Base-by-base conservation (phyloP, 2,113 vertebrate genomes). In the Corvus moneduloides region DNA sequence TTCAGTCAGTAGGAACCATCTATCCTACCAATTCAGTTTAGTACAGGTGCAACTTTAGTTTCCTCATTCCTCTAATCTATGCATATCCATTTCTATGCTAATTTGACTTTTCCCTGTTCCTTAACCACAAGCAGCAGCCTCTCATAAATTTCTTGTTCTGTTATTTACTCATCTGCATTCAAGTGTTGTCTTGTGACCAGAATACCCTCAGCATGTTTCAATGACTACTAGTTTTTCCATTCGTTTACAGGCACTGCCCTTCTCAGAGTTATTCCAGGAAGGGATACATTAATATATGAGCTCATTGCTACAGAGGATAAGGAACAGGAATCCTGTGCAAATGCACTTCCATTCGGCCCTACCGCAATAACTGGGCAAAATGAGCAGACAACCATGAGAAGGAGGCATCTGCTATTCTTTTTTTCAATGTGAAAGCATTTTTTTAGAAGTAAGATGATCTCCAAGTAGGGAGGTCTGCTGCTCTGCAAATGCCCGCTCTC, bases 151-250 rank as follows among this genome's bases (percentile, higher is more conserved):
- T 66, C 43, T 86, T 80, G 27, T 51, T 41, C 68, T 44, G 22
- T 75, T 92, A 58, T 77, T 89, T 92, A 87, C 51, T 84, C n/a
- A 30, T 62, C 41, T 69, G 43, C 55, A 80, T 69, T 84, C 56
- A 66, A 52, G 24, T n/a, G 13, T 10, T 71, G 17, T 13, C 74
- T 63, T 82, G 54, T 23, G 30, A 68, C 58, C 49, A 61, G 69
- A 76, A 76, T 16, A 84, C 4, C 5, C 18, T 7, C 6, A 10
- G 56, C 59, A 27, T 18, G 12, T 84, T 87, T 82, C 64, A 56
- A 9, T 75, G 61, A 82, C 49, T 41, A 15, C 8, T 10, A 37
- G 35, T n/a, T 82, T 83, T 78, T 66, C 37, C 27, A 23, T 56
- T 54, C 0, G 0, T 10, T 84, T 41, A 27, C n/a, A 59, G 48